Evolutionary conservation across 2,888 invertebrate genomes (phyloP).

Genomic region (Tyria jacobaeae): DNA sequence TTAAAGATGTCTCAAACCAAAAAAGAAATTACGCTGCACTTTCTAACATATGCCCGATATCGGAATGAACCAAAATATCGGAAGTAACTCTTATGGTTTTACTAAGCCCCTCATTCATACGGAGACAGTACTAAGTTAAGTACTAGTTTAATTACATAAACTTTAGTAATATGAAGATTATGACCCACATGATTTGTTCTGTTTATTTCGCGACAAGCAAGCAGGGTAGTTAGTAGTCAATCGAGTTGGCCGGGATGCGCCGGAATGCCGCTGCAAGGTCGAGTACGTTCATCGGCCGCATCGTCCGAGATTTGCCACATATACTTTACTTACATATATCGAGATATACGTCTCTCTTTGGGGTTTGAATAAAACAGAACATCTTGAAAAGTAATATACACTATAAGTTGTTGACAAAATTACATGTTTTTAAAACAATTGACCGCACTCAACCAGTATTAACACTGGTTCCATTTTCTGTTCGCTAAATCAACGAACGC

Average conservation of each 20-base stretch:
- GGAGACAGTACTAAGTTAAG: too few relatives aligned
- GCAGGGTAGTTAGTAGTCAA: too few relatives aligned
- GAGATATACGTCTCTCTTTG: not conserved
- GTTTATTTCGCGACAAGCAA: conserved; percentile 11
- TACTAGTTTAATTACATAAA: not conserved
- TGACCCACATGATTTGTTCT: conserved; percentile 2
- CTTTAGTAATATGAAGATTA: not conserved
- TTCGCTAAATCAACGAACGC: conserved; percentile 2
- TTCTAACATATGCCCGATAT: too few relatives aligned
- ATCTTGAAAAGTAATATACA: too few relatives aligned
- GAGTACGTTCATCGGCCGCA: conserved; percentile 77
- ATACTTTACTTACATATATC: conserved; percentile 5
- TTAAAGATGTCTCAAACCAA: too few relatives aligned
- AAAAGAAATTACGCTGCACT: too few relatives aligned
- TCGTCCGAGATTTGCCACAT: conserved; percentile 60
- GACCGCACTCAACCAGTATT: too few relatives aligned
- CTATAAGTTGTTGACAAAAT: too few relatives aligned
- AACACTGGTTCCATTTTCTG: not conserved
- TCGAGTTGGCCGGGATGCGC: conserved; percentile 35
- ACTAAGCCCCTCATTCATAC: too few relatives aligned
- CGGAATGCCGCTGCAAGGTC: conserved; percentile 80
- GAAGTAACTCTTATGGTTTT: too few relatives aligned
- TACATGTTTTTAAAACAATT: too few relatives aligned
- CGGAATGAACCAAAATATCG: too few relatives aligned
- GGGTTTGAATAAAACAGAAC: not conserved